A percentile compares a stretch with the other conserved stretches of the same genome.
Evolutionary conservation across 2,797 vertebrate species (phyloP).

Genomic region (Melanotaenia parkinsoni): DNA sequence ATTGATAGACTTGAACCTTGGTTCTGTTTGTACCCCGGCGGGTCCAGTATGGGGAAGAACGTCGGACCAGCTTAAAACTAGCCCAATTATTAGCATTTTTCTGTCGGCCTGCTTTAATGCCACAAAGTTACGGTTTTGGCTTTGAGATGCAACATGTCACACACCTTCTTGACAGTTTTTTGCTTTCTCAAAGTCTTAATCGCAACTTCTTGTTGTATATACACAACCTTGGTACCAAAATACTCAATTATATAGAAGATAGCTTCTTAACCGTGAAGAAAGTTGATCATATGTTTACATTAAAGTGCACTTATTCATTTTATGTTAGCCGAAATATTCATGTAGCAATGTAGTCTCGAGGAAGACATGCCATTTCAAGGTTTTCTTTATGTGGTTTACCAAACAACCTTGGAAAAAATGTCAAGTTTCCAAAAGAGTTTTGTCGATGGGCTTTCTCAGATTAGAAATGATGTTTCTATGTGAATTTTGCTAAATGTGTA

Average conservation of each 20-base stretch:
- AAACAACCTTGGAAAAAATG: neutral
- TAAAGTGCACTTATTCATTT: neutral
- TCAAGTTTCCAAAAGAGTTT: neutral
- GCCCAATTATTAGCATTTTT: neutral
- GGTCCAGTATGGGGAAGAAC: neutral
- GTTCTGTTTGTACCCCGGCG: slow-evolving; percentile 11
- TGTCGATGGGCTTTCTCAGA: neutral
- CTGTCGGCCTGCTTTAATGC: neutral
- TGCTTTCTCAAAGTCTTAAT: neutral
- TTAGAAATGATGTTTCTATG: slow-evolving; percentile 14
- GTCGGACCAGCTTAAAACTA: neutral
- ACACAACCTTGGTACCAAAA: neutral
- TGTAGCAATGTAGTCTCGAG: fast-evolving
- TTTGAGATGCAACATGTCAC: neutral
- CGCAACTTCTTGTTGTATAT: neutral
- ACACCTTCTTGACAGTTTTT: neutral
- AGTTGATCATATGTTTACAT: slow-evolving; percentile 7
- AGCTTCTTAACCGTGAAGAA: neutral
- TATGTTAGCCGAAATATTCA: neutral
- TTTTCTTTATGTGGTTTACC: fast-evolving
- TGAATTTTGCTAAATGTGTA: slow-evolving; percentile 26
- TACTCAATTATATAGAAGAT: neutral
- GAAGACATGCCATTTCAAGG: fast-evolving
- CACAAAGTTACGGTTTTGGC: slow-evolving; percentile 1
- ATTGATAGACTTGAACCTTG: slow-evolving; percentile 36